Percentiles rank a stretch among this genome's conserved stretches.
phyloP scores from a whole-genome alignment of 1,140 invertebrate genomes.

The Tachypleus tridentatus region DNA sequence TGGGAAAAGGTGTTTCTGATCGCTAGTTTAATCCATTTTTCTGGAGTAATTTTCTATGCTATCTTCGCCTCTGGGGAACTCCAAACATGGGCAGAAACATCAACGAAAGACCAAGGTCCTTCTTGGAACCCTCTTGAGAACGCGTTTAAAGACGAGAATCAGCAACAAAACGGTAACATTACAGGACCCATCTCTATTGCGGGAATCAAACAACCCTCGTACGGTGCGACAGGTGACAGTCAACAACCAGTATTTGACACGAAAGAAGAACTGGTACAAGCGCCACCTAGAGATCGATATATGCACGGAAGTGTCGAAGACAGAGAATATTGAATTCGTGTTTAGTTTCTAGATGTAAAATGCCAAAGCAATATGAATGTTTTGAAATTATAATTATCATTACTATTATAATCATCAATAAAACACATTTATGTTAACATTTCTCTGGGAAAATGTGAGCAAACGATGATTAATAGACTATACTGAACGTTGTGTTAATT shows the following conservation, averaged over 20 bases:
- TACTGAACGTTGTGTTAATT: no score
- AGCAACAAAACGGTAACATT: not conserved
- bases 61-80: slow-evolving; percentile 95
- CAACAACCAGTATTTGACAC: slow-evolving; percentile 18
- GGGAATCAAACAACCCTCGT: slow-evolving; percentile 6
- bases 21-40: slow-evolving; percentile 86
- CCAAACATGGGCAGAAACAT: slow-evolving; percentile 85
- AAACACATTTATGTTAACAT: no score
- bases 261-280: slow-evolving; percentile 19
- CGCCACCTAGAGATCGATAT: slow-evolving; percentile 20
- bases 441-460: no score
- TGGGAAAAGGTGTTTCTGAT: slow-evolving; percentile 94
- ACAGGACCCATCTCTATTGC: not conserved
- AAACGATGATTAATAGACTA: no score
- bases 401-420: no score
- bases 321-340: slow-evolving; percentile 9
- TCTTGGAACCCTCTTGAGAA: slow-evolving; percentile 26
- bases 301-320: slow-evolving; percentile 22
- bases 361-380: no score
- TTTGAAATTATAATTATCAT: no score
- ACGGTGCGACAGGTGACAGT: slow-evolving; percentile 17
- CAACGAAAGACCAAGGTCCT: slow-evolving; percentile 18
- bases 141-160: slow-evolving; percentile 6
- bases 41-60: slow-evolving; percentile 91
- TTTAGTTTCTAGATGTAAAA: no score